Base-by-base conservation (phyloP, 2,113 vertebrate species). In the Tragelaphus buxtoni region DNA sequence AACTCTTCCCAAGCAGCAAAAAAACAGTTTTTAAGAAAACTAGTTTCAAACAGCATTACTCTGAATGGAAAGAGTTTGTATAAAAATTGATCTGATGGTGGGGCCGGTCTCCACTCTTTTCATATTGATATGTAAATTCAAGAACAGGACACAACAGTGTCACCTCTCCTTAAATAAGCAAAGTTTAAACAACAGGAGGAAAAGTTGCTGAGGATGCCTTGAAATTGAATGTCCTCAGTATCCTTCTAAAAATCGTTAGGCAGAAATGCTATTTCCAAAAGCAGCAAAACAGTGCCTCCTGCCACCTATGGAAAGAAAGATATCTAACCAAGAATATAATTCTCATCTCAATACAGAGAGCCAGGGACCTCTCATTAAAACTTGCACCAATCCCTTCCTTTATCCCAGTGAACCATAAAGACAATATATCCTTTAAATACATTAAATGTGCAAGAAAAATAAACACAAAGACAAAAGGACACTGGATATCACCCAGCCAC, bases 391-490 rank as follows among this genome's bases (percentile, higher is more conserved):
- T 80, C 30, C 56, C 91, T 61, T 97, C 93, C 96, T 85, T 85
- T 24, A 96, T 96, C 96, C 97, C 97, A 9, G 0, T 88, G 95
- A 97, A 92, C 95, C 97, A 97, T 90, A 93, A 96, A 97, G 97
- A 96, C 96, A 97, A 97, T 63, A 84, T 30, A 69, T 91, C 97
- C 98, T 97, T 98, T 97, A 96, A 96, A 98, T 97, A 96, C 80
- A 97, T 96, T 96, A 98, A 98, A 98, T 98, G 98, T 98, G 94
- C 81, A 77, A 93, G 88, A 95, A 98, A 98, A 98, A 97, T 96
- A 98, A 98, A 98, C 97, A 98, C 98, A 98, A 98, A 99, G 98
- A 98, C 98, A 98, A 98, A 98, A 99, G 98, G 98, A 99, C 98
- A 97, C 92, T 92, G 96, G 98, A 47, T 96, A 98, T 97, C 98